These are phyloP conservation scores for Crocidura indochinensis DNA, from an alignment of 2,797 vertebrate genomes.

Conservation along the genomic window DNA sequence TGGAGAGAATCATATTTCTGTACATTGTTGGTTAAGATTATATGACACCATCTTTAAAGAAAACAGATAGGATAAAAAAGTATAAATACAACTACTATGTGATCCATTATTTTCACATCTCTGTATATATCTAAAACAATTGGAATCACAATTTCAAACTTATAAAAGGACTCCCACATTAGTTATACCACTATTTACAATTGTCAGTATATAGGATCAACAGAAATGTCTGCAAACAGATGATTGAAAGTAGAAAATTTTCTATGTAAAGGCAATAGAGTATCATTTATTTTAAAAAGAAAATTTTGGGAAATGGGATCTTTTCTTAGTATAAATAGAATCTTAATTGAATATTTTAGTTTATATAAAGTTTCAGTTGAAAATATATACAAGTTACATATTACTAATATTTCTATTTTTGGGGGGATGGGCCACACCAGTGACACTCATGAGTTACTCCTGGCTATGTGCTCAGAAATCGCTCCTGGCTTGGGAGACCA, in stretches of 20 bases:
- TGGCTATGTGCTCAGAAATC: too few relatives aligned
- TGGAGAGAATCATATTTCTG: too few relatives aligned
- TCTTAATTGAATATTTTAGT: too few relatives aligned
- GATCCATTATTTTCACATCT: not conserved
- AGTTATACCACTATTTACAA: not conserved
- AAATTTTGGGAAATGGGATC: not conserved
- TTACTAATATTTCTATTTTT: too few relatives aligned
- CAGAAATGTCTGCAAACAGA: not conserved
- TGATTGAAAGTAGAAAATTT: not conserved
- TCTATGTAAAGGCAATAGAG: not conserved
- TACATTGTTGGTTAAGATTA: too few relatives aligned
- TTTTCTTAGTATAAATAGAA: too few relatives aligned
- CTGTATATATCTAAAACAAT: not conserved
- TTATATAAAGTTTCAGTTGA: too few relatives aligned
- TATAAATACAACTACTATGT: not conserved
- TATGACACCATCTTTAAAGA: not conserved
- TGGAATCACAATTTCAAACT: constrained; percentile 2
- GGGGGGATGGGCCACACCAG: too few relatives aligned
- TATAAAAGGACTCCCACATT: not conserved
- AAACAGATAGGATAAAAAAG: not conserved
- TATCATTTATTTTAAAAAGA: not conserved
- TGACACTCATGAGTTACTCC: too few relatives aligned
- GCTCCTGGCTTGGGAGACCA: too few relatives aligned
- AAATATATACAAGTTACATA: too few relatives aligned
- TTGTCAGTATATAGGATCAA: not conserved